A percentile compares a stretch with the other conserved stretches of the same genome.
Evolutionary conservation across 1,140 invertebrate genomes (phyloP).

Genomic region (Neoseiulus cucumeris): DNA sequence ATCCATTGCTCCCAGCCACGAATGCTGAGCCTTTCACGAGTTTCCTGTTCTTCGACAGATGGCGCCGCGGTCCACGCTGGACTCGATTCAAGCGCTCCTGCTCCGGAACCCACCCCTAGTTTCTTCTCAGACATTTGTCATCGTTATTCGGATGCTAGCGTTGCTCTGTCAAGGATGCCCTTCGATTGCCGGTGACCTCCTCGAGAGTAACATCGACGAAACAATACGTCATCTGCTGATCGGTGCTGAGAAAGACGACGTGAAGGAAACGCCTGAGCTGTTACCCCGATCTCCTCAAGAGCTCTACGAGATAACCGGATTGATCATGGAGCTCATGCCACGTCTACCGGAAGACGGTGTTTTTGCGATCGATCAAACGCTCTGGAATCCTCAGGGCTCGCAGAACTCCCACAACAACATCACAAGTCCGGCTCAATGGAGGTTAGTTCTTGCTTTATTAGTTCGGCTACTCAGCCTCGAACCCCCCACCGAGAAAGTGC

Average conservation of each 20-base stretch:
- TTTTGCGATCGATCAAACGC: constrained; percentile 68
- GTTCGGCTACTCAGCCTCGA: too few relatives aligned
- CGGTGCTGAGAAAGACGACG: constrained; percentile 35
- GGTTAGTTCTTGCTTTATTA: too few relatives aligned
- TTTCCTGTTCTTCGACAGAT: background rate
- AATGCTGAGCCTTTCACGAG: background rate
- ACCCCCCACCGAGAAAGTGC: too few relatives aligned
- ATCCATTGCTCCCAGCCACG: background rate
- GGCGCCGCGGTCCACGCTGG: background rate
- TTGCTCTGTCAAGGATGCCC: constrained; percentile 86
- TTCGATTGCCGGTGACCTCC: constrained; percentile 63
- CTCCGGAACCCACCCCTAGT: constrained; percentile 79
- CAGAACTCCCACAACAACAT: constrained; percentile 12
- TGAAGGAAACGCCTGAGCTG: background rate
- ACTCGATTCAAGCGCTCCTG: constrained; percentile 27
- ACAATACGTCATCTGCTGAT: constrained; percentile 76
- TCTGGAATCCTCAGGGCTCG: constrained; percentile 40
- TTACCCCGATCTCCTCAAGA: constrained; percentile 59
- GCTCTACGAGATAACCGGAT: constrained; percentile 81
- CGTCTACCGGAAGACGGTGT: constrained; percentile 76
- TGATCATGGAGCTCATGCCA: constrained; percentile 90
- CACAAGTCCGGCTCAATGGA: background rate
- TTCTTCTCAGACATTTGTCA: constrained; percentile 81
- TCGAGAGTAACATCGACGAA: constrained; percentile 85
- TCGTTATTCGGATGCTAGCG: constrained; percentile 79